A percentile compares a stretch with the other conserved stretches of the same genome.
Conservation (phyloP, 1,140 invertebrate genomes). For the Latrodectus geometricus region DNA sequence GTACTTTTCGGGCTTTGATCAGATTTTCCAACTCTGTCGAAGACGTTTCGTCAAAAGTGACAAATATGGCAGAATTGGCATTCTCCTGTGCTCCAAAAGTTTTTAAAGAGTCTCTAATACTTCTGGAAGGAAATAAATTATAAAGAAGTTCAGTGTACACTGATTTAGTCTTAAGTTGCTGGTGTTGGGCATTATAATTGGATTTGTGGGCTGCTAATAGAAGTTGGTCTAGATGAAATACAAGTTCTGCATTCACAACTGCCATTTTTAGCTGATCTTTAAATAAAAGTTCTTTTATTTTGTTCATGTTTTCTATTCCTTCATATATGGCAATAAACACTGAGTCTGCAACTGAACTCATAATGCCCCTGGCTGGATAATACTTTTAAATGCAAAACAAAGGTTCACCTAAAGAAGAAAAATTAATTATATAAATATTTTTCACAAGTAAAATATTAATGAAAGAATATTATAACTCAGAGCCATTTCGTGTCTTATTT, state of each 20-base stretch:
- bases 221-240: conserved; percentile 2
- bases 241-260: conserved; percentile 18
- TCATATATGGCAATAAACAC: not conserved
- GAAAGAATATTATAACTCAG: too few relatives aligned
- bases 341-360: not conserved
- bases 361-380: not conserved
- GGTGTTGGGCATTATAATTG: not conserved
- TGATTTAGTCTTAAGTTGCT: conserved; percentile 26
- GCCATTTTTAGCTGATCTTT: conserved; percentile 13
- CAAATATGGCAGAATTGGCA: conserved; percentile 13
- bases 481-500: too few relatives aligned
- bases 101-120: conserved; percentile 29
- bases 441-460: too few relatives aligned
- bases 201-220: conserved; percentile 2
- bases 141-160: conserved; percentile 32
- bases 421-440: too few relatives aligned
- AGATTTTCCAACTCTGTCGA: not conserved
- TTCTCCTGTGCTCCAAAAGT: conserved; percentile 23
- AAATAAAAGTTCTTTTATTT: conserved; percentile 22
- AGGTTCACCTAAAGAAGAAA: too few relatives aligned
- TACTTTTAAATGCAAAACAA: not conserved
- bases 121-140: conserved; percentile 22
- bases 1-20: not conserved
- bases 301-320: conserved; percentile 38
- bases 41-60: not conserved